Base-by-base conservation (phyloP, 2,113 vertebrate species). In the Sula dactylatra region DNA sequence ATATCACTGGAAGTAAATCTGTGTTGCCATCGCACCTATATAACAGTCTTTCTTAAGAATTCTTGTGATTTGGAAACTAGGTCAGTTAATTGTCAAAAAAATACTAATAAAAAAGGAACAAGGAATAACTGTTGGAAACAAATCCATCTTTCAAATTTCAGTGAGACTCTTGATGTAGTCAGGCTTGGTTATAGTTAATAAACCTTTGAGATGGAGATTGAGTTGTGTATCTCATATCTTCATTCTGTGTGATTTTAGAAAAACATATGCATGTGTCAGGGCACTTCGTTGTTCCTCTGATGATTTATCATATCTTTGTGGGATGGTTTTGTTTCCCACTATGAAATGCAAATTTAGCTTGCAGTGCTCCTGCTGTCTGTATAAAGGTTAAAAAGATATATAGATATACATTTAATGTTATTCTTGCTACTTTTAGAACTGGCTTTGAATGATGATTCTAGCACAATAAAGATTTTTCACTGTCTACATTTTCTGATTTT, bases 121-220 rank as follows among this genome's bases (percentile, higher is more conserved):
- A 7, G 47, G 56, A 85, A 67, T 44, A 70, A 93, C 17, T 80
- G 27, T 34, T 78, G 36, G 65, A 77, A 88, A 88, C 14, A 88
- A 94, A 89, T 71, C 15, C 14, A 1, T 64, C 36, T 90, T 85
- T 86, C 65, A 87, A 61, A 78, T 91, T 94, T 95, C 62, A 95
- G 40, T 49, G 24, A 38, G 27, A 27, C 25, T 84, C 87, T 84
- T 94, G 61, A 90, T 80, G 66, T 69, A 96, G 65, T 61, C 56
- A 77, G 54, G 38, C 92, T 71, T 91, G 73, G 67, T 84, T 83
- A 55, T 29, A 76, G 93, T 77, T 88, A 95, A 91, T 44, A 92
- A 95, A 80, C 76, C 85, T 97, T 92, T 96, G 96, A 96, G 95
- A 97, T 97, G 94, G 95, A 97, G 97, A 97, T 96, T 67, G 85